Evolutionary conservation across 92 coral and sea anemone species (phyloP).

Genomic region (Virgularia gustaviana): DNA sequence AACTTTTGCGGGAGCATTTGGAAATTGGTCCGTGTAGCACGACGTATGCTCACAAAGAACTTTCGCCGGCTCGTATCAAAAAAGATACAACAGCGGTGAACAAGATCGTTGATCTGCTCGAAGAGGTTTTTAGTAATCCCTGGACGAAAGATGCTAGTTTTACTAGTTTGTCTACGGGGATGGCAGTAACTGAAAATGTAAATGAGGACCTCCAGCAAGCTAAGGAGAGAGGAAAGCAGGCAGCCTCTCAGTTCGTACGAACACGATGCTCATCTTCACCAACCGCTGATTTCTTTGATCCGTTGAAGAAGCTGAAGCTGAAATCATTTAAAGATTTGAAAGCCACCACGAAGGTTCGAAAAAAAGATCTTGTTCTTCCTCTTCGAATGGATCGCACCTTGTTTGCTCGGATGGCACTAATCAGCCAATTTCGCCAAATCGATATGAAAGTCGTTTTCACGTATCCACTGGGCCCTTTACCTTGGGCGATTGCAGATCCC

Average conservation of each 20-base stretch:
- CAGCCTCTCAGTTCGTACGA: conserved; percentile 39
- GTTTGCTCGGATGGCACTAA: conserved; percentile 61
- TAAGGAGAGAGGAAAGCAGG: conserved; percentile 37
- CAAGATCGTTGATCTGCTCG: conserved; percentile 51
- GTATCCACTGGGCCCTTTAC: conserved; percentile 62
- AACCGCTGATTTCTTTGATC: conserved; percentile 48
- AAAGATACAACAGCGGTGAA: conserved; percentile 50
- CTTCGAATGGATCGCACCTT: conserved; percentile 45
- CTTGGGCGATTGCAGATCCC: conserved; percentile 57
- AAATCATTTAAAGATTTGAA: conserved; percentile 61
- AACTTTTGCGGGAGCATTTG: conserved; percentile 50
- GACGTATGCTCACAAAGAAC: conserved; percentile 53
- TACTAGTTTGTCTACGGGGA: conserved; percentile 57
- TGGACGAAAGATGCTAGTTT: conserved; percentile 50
- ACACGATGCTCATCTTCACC: conserved; percentile 49
- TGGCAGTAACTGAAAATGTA: conserved; percentile 53
- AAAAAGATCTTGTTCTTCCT: conserved; percentile 44
- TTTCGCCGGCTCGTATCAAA: conserved; percentile 60
- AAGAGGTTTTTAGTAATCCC: conserved; percentile 56
- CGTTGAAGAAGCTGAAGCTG: conserved; percentile 54
- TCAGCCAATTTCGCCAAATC: conserved; percentile 58
- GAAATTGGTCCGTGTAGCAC: conserved; percentile 36
- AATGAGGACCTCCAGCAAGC: conserved; percentile 55
- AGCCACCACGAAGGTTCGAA: conserved; percentile 44
- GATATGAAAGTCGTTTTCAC: conserved; percentile 53